Percentiles rank a stretch among this genome's conserved stretches.
Conservation (phyloP, 2,888 invertebrate species). For the Philonicus albiceps region DNA sequence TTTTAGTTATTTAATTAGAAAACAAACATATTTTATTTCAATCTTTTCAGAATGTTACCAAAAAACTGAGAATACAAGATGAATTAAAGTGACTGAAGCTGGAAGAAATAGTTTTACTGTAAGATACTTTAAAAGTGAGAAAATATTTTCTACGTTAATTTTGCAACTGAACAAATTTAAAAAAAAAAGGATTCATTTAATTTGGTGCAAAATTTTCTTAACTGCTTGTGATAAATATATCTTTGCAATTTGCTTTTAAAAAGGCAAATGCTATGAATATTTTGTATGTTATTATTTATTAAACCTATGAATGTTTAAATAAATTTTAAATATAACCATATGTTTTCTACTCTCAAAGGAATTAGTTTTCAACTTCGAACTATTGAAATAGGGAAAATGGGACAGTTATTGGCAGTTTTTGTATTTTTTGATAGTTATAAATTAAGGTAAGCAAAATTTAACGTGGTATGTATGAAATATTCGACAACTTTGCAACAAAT, state of each 20-base stretch:
- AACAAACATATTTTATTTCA: neutral
- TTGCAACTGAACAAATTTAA: neutral
- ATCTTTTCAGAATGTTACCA: neutral
- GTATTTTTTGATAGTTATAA: too few relatives aligned
- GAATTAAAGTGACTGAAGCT: neutral
- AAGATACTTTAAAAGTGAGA: neutral
- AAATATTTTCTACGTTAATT: neutral
- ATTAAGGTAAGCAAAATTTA: too few relatives aligned
- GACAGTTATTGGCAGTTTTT: too few relatives aligned
- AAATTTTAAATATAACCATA: neutral
- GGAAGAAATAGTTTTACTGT: neutral
- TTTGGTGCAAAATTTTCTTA: neutral
- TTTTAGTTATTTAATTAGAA: neutral
- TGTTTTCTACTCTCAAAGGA: neutral
- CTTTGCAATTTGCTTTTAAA: neutral
- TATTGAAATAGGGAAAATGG: too few relatives aligned
- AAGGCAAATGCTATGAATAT: neutral
- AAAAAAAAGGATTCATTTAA: neutral
- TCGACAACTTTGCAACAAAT: too few relatives aligned
- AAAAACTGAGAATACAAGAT: neutral
- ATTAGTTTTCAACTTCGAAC: neutral
- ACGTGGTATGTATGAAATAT: too few relatives aligned
- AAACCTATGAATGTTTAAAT: neutral
- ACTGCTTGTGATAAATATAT: neutral
- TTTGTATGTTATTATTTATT: neutral